Evolutionary conservation across 2,888 invertebrate genomes (phyloP), one percentile per base, ranked within the genome.

Genomic region (Coelopa pilipes): DNA sequence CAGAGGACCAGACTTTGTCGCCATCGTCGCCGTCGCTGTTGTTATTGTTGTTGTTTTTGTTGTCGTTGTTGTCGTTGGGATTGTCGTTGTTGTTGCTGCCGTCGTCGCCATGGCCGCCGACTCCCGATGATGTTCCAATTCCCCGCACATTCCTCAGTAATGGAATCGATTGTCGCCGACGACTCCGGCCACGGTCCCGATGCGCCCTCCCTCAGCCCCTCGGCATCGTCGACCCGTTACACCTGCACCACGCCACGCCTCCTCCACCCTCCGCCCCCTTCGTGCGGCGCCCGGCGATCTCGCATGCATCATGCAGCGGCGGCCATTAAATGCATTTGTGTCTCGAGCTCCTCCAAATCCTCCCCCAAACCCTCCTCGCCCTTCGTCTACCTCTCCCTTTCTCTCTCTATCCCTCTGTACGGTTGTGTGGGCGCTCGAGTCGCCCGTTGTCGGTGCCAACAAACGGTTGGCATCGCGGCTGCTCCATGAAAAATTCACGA

Each of bases 121-220:
- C n/a, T n/a, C 17, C 11, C 46, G 63, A 46, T 63, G 46, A 21
- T 63, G 63, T 63, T 63, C 63, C 63, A 63, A 63, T 63, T 63
- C 46, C 17, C 12, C 46, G 63, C 63, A 63, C 34, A 63, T 63
- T 45, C n/a, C 46, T 21, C 63, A 34, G 17, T 34, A 46, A 63
- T 17, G n/a, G n/a, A 63, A 9, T n/a, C 63, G n/a, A 46, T 17
- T n/a, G 46, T 46, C 34, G 62, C 45, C 21, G 34, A 45, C 46
- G n/a, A 17, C 63, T 12, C 1, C 45, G 10, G 46, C 17, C 63
- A 7, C 24, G 11, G 62, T 55, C 15, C n/a, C 62, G 46, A 46
- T 63, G 34, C 15, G 63, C 9, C 45, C 45, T 11, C 63, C 34
- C 34, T 63, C 45, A 63, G n/a, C 17, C 45, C n/a, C 24, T 34